These are phyloP conservation scores for Ardeotis arabs DNA, from an alignment of 2,113 vertebrate genomes.

Conservation along the genomic window DNA sequence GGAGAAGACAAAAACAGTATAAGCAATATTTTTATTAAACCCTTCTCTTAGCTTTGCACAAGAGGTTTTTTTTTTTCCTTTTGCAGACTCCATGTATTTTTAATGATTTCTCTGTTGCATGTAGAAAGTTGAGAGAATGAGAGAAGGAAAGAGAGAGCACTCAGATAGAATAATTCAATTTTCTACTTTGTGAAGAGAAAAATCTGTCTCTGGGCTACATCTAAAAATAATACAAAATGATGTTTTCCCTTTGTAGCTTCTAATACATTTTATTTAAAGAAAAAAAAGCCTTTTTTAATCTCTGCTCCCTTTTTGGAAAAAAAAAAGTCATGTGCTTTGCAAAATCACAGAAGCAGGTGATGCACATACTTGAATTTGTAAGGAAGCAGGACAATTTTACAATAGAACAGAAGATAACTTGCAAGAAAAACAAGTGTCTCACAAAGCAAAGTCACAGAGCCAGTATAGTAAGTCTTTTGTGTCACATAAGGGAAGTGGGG, in stretches of 20 bases:
- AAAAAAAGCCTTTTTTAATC: not conserved
- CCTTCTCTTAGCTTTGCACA: conserved; percentile 8
- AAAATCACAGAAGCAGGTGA: not conserved
- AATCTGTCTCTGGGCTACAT: conserved; percentile 38
- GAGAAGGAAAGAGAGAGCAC: not conserved
- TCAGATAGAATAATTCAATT: conserved; percentile 57
- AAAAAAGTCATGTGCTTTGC: not conserved
- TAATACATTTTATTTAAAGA: conserved; percentile 24
- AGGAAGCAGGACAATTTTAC: not conserved
- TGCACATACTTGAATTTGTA: not conserved
- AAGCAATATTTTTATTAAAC: conserved; percentile 30
- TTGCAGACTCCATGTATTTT: conserved; percentile 50
- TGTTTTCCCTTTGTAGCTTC: conserved; percentile 28
- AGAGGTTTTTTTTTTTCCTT: rapidly evolving
- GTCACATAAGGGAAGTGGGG: not conserved
- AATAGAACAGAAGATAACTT: not conserved
- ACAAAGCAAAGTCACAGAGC: not conserved
- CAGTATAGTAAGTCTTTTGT: not conserved
- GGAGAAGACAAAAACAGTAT: not conserved
- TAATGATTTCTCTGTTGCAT: conserved; percentile 44
- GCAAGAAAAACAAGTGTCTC: not conserved
- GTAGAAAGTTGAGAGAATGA: conserved; percentile 22
- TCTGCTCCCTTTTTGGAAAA: not conserved
- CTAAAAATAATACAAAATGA: conserved; percentile 14
- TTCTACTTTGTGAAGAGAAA: conserved; percentile 50